phyloP scores from a whole-genome alignment of 1,140 invertebrate species.

The Orchestia grillus region DNA sequence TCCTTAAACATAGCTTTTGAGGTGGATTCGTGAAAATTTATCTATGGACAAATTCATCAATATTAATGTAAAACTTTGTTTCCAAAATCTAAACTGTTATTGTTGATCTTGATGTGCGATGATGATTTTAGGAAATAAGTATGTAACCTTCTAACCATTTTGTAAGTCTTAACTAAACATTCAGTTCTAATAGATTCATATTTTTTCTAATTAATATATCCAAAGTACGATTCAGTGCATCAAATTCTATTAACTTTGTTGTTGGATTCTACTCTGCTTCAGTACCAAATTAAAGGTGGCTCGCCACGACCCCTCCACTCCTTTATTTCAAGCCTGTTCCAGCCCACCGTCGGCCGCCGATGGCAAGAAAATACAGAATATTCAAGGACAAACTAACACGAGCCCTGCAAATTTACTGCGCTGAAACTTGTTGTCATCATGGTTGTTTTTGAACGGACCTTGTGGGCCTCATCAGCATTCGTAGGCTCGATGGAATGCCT shows the following conservation, averaged over 20 bases:
- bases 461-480: too few relatives aligned
- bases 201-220: conserved; percentile 27
- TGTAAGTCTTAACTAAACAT: conserved; percentile 34
- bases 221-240: conserved; percentile 50
- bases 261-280: conserved; percentile 52
- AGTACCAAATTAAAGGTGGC: conserved; percentile 49
- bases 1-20: background rate
- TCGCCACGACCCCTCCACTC: background rate
- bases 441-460: too few relatives aligned
- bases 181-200: conserved; percentile 41
- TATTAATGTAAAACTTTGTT: background rate
- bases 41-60: background rate
- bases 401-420: too few relatives aligned
- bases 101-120: background rate
- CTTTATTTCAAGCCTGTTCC: background rate
- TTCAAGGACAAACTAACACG: too few relatives aligned
- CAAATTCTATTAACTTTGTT: conserved; percentile 54
- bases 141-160: conserved; percentile 37
- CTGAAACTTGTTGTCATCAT: too few relatives aligned
- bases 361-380: too few relatives aligned
- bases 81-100: background rate
- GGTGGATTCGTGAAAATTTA: background rate
- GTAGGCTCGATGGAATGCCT: too few relatives aligned
- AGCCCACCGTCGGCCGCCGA: too few relatives aligned
- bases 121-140: background rate